A percentile compares a stretch with the other conserved stretches of the same genome.
phyloP scores from a whole-genome alignment of 2,888 invertebrate species.

The Nesidiocoris tenuis region DNA sequence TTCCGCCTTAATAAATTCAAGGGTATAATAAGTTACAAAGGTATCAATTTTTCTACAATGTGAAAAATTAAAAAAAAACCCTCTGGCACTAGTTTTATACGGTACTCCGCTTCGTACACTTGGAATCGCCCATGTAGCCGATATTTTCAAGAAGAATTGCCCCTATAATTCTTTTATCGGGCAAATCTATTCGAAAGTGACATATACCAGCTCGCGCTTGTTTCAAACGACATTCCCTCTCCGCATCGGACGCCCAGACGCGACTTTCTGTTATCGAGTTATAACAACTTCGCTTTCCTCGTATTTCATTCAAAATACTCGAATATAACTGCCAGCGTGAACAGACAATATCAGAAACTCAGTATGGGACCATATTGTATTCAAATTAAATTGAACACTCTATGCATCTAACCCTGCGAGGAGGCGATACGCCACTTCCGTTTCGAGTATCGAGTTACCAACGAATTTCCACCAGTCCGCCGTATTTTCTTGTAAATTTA shows the following conservation, averaged over 20 bases:
- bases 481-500: background rate
- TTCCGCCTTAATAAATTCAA: too few species aligned
- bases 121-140: too few species aligned
- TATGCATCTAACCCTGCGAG: background rate
- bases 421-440: background rate
- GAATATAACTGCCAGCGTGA: background rate
- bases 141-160: background rate
- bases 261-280: slow-evolving; percentile 13
- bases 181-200: background rate
- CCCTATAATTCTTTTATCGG: background rate
- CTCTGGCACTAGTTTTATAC: too few species aligned
- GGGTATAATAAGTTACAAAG: too few species aligned
- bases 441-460: background rate
- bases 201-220: background rate
- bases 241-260: background rate
- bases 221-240: background rate
- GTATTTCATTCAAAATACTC: slow-evolving; percentile 7
- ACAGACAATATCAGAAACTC: slow-evolving; percentile 2
- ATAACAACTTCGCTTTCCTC: slow-evolving; percentile 18
- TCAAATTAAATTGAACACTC: slow-evolving; percentile 26
- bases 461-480: background rate
- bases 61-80: too few species aligned
- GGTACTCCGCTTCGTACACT: too few species aligned
- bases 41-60: too few species aligned
- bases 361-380: slow-evolving; percentile 16